A percentile compares a stretch with the other conserved stretches of the same genome.
These are phyloP conservation scores for Lophotriccus pileatus DNA, from an alignment of 2,797 vertebrate species.

Conservation along the genomic window DNA sequence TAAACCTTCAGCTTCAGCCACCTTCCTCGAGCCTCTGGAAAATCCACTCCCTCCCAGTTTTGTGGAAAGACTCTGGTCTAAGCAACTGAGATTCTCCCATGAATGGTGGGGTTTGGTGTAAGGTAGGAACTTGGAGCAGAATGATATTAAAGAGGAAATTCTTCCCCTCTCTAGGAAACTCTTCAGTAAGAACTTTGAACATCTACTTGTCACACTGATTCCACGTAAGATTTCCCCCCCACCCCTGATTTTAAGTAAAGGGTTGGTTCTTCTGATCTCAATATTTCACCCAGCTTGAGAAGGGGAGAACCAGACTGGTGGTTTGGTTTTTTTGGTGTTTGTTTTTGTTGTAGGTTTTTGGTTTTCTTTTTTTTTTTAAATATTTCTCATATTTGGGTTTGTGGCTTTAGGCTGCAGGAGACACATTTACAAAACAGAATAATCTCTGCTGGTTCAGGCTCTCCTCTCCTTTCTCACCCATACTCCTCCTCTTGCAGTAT, in stretches of 20 bases:
- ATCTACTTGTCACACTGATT: neutral
- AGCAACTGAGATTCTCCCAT: neutral
- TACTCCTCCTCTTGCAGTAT: constrained; percentile 19
- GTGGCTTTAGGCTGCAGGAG: neutral
- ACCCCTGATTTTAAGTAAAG: neutral
- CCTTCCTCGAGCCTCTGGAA: neutral
- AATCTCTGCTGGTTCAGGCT: neutral
- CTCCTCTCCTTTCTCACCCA: constrained; percentile 8
- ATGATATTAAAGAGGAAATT: neutral
- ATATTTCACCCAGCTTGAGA: neutral
- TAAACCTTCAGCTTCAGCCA: neutral
- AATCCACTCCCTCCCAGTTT: neutral
- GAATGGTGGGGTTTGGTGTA: neutral
- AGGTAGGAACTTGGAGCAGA: neutral
- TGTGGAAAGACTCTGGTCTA: neutral
- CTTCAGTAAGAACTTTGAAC: neutral
- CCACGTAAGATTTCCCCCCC: rapidly evolving
- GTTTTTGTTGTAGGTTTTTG: too few species aligned
- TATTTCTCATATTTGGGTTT: neutral
- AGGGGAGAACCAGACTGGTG: neutral
- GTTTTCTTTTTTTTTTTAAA: neutral
- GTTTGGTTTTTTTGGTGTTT: too few species aligned
- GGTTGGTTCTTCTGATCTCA: neutral
- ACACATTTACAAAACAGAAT: neutral
- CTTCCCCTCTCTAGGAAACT: neutral